Evolutionary conservation across 2,113 vertebrate species (phyloP), one percentile per base, ranked within the genome.

Genomic region (Urocynchramus pylzowi): DNA sequence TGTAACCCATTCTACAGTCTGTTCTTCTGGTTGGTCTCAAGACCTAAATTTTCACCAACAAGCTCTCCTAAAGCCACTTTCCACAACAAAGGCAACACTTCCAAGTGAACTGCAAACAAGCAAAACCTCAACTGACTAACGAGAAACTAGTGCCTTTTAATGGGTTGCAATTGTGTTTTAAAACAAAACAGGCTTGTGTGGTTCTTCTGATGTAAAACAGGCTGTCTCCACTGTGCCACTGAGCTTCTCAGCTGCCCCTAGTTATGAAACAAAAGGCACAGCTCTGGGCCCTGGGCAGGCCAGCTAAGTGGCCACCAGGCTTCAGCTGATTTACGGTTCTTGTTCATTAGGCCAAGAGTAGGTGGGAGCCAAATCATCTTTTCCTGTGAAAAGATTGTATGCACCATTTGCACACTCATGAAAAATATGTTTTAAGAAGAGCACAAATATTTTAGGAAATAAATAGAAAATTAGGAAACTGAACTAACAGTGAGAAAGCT

Each of bases 121-220:
- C 4, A 60, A 1, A 45, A 0, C 0, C 49, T 4, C 16, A 6
- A 52, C 14, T 7, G 0, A 56, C 17, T 7, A 71, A 44, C 0
- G 8, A 28, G 7, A 30, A 82, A 21, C 10, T 7, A 54, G 6
- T 37, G 27, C 31, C 44, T 86, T 90, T 80, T 65, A 90, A 88
- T 24, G 45, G 42, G 7, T 47, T 86, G 35, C 30, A 77, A 67
- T 11, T 9, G 1, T n/a, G 23, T 42, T 42, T 85, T 31, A 63
- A 93, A 73, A 54, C 52, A 71, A 68, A 91, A 54, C 33, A 92
- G 39, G 54, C 42, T 67, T 61, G 18, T 50, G 28, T 56, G n/a
- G 8, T 44, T 6, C 59, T 54, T 60, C 47, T 94, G 67, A 80
- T 70, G 41, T 74, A 37, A 86, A 90, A 35, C 47, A 81, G 60